phyloP scores from a whole-genome alignment of 2,888 invertebrate species.

The Eurytoma californica region DNA sequence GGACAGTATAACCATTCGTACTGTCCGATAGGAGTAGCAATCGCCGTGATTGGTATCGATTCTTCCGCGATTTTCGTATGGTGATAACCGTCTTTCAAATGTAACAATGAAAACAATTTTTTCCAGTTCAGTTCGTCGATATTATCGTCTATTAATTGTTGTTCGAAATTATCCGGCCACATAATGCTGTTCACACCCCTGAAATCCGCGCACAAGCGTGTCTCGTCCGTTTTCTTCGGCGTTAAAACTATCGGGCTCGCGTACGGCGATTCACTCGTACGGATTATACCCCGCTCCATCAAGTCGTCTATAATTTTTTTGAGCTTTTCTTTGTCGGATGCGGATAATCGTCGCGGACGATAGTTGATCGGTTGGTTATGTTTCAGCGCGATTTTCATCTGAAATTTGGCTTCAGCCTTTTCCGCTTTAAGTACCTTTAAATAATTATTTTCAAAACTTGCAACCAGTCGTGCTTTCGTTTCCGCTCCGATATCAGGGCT shows the following conservation, averaged over 20 bases:
- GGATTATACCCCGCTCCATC: slow-evolving; percentile 12
- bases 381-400: not conserved
- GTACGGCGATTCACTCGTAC: slow-evolving; percentile 25
- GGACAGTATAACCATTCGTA: slow-evolving; percentile 34
- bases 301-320: slow-evolving; percentile 12
- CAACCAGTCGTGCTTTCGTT: slow-evolving; percentile 16
- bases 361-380: not conserved
- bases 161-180: not conserved
- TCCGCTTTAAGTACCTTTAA: not conserved
- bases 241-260: slow-evolving; percentile 22
- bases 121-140: not conserved
- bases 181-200: slow-evolving; percentile 12
- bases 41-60: slow-evolving; percentile 32
- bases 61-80: slow-evolving; percentile 41
- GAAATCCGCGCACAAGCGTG: slow-evolving; percentile 28
- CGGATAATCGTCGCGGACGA: slow-evolving; percentile 8
- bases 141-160: not conserved
- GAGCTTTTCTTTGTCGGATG: slow-evolving; percentile 38
- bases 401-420: not conserved
- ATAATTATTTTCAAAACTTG: slow-evolving; percentile 7
- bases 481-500: slow-evolving; percentile 2
- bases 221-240: not conserved
- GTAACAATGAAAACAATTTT: not conserved
- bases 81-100: slow-evolving; percentile 34
- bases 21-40: slow-evolving; percentile 38